Conservation (phyloP, 2,113 vertebrate species). For the Porphyrio hochstetteri region DNA sequence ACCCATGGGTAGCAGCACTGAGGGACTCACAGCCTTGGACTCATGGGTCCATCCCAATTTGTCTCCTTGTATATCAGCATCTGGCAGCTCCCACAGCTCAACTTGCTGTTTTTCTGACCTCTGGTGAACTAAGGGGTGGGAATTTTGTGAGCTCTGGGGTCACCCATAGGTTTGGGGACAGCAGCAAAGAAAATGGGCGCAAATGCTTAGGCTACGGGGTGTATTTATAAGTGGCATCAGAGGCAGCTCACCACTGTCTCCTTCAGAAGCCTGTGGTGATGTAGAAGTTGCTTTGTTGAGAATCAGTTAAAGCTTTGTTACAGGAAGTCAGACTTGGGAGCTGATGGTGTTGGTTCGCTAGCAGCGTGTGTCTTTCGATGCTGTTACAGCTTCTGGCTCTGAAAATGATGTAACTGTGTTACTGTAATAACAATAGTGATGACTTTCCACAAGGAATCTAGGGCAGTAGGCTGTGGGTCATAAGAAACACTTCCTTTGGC, state of each 20-base stretch:
- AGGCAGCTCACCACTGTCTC: not conserved
- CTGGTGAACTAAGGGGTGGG: not conserved
- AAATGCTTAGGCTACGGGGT: not conserved
- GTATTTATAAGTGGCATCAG: not conserved
- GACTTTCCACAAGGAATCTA: not conserved
- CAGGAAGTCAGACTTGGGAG: not conserved
- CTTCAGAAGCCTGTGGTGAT: fast-evolving
- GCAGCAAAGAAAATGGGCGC: not conserved
- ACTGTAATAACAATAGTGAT: slow-evolving; percentile 12
- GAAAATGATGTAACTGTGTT: slow-evolving; percentile 13
- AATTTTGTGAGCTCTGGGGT: not conserved
- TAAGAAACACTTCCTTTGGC: not conserved
- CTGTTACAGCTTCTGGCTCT: not conserved
- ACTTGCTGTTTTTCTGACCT: not conserved
- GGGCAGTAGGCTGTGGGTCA: not conserved
- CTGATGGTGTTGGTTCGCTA: not conserved
- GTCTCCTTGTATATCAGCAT: too few relatives aligned
- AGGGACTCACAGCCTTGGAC: not conserved
- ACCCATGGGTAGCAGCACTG: not conserved
- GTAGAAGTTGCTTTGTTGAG: not conserved
- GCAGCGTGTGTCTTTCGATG: not conserved
- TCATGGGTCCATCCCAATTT: too few relatives aligned
- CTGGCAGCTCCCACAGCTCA: not conserved
- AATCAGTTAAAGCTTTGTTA: not conserved
- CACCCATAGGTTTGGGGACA: not conserved